These are phyloP conservation scores for Nomada ferruginata DNA, from an alignment of 2,888 invertebrate genomes.

Conservation along the genomic window DNA sequence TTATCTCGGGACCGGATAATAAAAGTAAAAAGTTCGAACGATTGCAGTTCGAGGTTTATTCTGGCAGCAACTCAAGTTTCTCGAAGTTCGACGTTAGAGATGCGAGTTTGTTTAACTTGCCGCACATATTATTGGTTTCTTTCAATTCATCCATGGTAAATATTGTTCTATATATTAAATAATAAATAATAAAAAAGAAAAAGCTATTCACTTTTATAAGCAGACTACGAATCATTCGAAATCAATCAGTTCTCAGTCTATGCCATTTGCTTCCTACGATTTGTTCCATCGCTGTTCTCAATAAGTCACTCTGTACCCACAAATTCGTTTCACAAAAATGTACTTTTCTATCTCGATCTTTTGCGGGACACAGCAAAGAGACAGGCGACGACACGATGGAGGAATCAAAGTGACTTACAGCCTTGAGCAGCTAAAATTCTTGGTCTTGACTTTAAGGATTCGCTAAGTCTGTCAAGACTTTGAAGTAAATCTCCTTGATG, in stretches of 20 bases:
- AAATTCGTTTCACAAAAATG: neutral
- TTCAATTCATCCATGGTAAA: no score
- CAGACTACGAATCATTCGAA: no score
- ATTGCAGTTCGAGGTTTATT: neutral
- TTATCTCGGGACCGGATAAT: neutral
- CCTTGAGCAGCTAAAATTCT: neutral
- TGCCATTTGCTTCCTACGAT: no score
- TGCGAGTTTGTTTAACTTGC: neutral
- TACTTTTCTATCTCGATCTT: neutral
- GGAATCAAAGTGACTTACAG: neutral
- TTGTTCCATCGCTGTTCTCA: no score
- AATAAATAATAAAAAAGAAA: no score
- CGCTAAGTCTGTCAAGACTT: slow-evolving; percentile 11
- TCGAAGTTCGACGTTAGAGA: neutral
- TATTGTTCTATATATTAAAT: no score
- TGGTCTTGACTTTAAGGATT: neutral
- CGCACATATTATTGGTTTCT: no score
- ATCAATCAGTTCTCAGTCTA: no score
- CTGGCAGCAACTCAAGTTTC: neutral
- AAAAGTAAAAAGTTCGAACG: neutral
- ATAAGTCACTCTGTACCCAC: neutral
- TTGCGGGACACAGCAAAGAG: neutral
- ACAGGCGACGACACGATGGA: neutral
- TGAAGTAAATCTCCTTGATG: neutral
- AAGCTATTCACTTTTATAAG: no score